A percentile compares a stretch with the other conserved stretches of the same genome.
phyloP scores from a whole-genome alignment of 2,113 vertebrate genomes.

The Stegastes partitus region DNA sequence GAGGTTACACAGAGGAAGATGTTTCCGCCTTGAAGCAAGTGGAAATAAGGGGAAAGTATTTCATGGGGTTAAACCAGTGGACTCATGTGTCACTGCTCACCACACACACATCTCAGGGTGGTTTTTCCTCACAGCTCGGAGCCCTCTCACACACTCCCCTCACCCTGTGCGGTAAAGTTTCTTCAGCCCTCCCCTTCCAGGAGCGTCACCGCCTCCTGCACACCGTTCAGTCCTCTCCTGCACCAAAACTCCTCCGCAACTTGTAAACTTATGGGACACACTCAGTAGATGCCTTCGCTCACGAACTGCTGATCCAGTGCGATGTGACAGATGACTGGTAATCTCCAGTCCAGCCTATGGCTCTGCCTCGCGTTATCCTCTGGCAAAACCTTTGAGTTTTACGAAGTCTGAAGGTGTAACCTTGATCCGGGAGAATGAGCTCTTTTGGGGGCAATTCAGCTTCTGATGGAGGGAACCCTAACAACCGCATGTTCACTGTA shows the following conservation, averaged over 20 bases:
- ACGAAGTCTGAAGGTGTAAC: conserved; percentile 45
- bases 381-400: conserved; percentile 27
- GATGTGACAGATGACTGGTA: conserved; percentile 60
- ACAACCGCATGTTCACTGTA: conserved; percentile 74
- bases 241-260: conserved; percentile 71
- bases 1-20: too few species aligned
- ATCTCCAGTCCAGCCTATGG: conserved; percentile 60
- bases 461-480: conserved; percentile 58
- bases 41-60: neutral
- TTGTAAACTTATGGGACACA: conserved; percentile 57
- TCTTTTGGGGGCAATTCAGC: conserved; percentile 43
- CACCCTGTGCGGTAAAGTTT: conserved; percentile 36
- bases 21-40: too few species aligned
- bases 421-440: conserved; percentile 69
- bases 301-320: conserved; percentile 13
- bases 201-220: conserved; percentile 64
- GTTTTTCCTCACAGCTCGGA: neutral
- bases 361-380: conserved; percentile 26
- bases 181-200: conserved; percentile 63
- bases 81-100: neutral
- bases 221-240: conserved; percentile 32
- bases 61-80: neutral
- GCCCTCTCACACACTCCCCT: neutral
- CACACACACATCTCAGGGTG: neutral
- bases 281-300: conserved; percentile 24